A percentile compares a stretch with the other conserved stretches of the same genome.
These are phyloP conservation scores for Linyphia triangularis DNA, from an alignment of 2,888 invertebrate genomes.

Conservation along the genomic window DNA sequence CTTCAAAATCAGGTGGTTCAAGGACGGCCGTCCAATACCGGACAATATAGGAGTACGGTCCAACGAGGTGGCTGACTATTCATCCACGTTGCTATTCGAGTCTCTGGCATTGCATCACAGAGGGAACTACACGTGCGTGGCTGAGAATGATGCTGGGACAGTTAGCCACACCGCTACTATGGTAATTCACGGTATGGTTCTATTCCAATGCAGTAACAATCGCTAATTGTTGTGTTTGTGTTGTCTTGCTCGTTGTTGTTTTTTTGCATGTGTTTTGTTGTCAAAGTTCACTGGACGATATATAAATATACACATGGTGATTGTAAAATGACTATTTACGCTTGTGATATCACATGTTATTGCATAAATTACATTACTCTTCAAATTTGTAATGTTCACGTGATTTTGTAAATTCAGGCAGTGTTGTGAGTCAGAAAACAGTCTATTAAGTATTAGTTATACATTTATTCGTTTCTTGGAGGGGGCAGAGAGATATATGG, in stretches of 20 bases:
- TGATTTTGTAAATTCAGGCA: too few relatives aligned
- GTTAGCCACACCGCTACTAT: slow-evolving; percentile 78
- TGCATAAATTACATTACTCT: too few relatives aligned
- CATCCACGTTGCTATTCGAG: slow-evolving; percentile 79
- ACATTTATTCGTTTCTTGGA: too few relatives aligned
- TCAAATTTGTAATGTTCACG: too few relatives aligned
- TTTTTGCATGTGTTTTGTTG: background rate
- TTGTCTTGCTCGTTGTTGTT: too few relatives aligned
- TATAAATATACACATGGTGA: background rate
- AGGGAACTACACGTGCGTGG: slow-evolving; percentile 79
- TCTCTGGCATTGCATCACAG: slow-evolving; percentile 78
- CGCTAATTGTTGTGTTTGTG: slow-evolving; percentile 16
- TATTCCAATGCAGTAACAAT: slow-evolving; percentile 64
- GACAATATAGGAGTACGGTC: slow-evolving; percentile 68
- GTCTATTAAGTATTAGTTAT: too few relatives aligned
- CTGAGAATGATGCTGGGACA: slow-evolving; percentile 78
- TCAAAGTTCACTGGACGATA: background rate
- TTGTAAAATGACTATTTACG: background rate
- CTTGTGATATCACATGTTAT: too few relatives aligned
- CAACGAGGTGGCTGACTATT: slow-evolving; percentile 78
- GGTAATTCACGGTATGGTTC: slow-evolving; percentile 77
- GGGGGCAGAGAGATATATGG: too few relatives aligned
- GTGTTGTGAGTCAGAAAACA: too few relatives aligned
- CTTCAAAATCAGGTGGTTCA: slow-evolving; percentile 76
- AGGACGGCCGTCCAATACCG: slow-evolving; percentile 73